phyloP scores from a whole-genome alignment of 1,140 invertebrate species.

The Luehdorfia chinensis region DNA sequence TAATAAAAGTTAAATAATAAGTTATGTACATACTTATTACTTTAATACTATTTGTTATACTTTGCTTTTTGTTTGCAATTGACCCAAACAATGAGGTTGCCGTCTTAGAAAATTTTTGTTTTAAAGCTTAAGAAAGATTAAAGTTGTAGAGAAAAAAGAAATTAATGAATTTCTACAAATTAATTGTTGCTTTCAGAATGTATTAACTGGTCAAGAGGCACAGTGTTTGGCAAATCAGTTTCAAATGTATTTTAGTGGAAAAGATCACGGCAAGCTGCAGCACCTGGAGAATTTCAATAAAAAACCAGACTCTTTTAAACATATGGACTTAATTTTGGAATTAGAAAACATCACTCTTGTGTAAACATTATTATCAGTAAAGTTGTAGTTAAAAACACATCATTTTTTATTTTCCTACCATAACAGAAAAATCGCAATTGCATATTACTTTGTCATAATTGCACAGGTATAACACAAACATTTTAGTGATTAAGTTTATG shows the following conservation, averaged over 20 bases:
- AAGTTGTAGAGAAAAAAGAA: no score
- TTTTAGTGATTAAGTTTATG: conserved; percentile 49
- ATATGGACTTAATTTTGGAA: conserved; percentile 89
- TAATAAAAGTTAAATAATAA: no score
- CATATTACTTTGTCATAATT: conserved; percentile 14
- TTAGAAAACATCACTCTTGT: conserved; percentile 83
- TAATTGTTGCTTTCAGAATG: conserved; percentile 83
- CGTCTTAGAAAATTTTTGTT: no score
- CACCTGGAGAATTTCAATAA: conserved; percentile 85
- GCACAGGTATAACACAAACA: neutral
- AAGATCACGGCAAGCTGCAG: conserved; percentile 80
- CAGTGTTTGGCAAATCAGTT: conserved; percentile 91
- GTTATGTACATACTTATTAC: no score
- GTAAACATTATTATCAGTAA: conserved; percentile 20
- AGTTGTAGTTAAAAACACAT: neutral
- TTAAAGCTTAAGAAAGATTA: no score
- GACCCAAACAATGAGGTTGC: no score
- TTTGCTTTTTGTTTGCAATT: no score
- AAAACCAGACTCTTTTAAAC: conserved; percentile 86
- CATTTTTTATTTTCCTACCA: neutral
- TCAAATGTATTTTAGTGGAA: conserved; percentile 88
- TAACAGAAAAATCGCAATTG: no score
- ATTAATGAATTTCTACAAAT: no score
- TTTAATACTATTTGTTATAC: no score
- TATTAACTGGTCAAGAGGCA: conserved; percentile 86